Evolutionary conservation across 2,888 invertebrate species (phyloP), one percentile per base, ranked within the genome.

Genomic region (Mallateleia sp.): DNA sequence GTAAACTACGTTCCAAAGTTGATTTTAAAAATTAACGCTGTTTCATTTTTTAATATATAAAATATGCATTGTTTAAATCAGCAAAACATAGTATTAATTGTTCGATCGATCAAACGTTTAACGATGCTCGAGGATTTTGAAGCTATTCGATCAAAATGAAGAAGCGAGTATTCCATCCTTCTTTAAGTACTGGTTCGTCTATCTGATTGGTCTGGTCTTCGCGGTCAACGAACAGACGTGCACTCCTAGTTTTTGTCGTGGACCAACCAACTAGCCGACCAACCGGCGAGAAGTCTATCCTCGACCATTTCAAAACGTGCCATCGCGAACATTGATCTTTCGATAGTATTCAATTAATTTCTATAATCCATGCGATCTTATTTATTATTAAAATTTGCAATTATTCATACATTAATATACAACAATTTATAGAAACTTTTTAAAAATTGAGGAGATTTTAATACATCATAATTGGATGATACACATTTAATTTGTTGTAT

Each of bases 291-390:
- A 79, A 90, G 74, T 83, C 74, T 87, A 89, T 90, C 91, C 89
- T 92, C 89, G 91, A 92, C 92, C 92, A 92, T 90, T 87, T 79
- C 85, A 87, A 90, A 91, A 92, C 90, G 88, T 88, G 91, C 91
- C 66, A 74, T 72, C 82, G 56, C 88, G 81, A 69, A 71, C 69
- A 47, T 56, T 60, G 54, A 52, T 80, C 71, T 50, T 45, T 64
- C 64, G 22, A 38, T 22, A 25, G 38, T 50, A 79, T 69, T 28
- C 28, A 28, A 28, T 28, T 28, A 28, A 28, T 28, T 28, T 28
- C 4, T 8, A 28, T 28, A 28, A 28, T 28, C 28, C 4, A 28
- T 28, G 28, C 28, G 8, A 28, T 6, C 28, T 28, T 28, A 28
- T 28, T 28, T 28, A 28, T 28, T 6, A 28, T 28, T 6, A 28